These are phyloP conservation scores for Rhyacophila brunnea DNA, from an alignment of 1,140 invertebrate genomes.

Conservation along the genomic window DNA sequence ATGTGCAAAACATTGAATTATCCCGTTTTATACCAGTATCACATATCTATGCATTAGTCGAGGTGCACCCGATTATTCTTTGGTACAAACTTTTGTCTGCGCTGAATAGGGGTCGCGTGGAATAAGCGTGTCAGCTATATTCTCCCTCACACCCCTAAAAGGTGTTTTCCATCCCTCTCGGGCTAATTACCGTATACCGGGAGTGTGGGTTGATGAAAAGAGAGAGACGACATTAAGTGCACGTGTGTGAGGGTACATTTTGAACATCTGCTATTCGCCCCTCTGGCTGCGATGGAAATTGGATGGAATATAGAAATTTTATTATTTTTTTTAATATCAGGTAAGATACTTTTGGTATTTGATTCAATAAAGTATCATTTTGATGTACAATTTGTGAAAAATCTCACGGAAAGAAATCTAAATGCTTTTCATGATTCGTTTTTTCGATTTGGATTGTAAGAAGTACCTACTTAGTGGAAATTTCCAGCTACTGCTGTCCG, in stretches of 20 bases:
- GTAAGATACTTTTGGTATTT: not conserved
- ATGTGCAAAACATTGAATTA: slow-evolving; percentile 11
- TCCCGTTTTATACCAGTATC: slow-evolving; percentile 8
- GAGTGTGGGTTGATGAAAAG: slow-evolving; percentile 1
- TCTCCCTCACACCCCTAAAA: slow-evolving; percentile 14
- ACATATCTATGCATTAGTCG: slow-evolving; percentile 31
- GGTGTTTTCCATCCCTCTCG: slow-evolving; percentile 19
- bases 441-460: too few species aligned
- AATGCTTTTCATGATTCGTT: too few species aligned
- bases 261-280: slow-evolving; percentile 33
- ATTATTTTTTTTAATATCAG: slow-evolving; percentile 23
- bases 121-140: slow-evolving; percentile 27
- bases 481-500: too few species aligned
- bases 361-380: slow-evolving; percentile 13
- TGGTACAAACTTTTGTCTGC: slow-evolving; percentile 23
- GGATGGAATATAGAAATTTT: slow-evolving; percentile 26
- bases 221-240: slow-evolving; percentile 9
- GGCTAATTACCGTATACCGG: slow-evolving; percentile 1
- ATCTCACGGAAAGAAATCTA: too few species aligned
- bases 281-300: slow-evolving; percentile 12
- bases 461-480: too few species aligned
- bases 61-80: slow-evolving; percentile 22
- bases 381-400: too few species aligned
- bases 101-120: slow-evolving; percentile 31
- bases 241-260: slow-evolving; percentile 20